Evolutionary conservation across 2,888 invertebrate species (phyloP).

Genomic region (Cantharis rufa): DNA sequence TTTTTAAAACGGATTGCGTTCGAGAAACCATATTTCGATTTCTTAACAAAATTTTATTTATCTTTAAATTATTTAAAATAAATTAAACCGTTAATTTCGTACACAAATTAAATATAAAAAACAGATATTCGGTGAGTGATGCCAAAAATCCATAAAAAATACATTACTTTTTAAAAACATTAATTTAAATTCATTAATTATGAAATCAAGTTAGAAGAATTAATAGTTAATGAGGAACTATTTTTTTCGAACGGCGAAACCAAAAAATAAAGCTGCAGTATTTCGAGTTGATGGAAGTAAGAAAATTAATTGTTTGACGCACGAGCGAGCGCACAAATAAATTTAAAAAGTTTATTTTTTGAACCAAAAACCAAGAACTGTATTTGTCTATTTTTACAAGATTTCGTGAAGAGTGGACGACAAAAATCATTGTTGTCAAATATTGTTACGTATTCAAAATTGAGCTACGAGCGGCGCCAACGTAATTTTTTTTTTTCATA

Average conservation of each 20-base stretch:
- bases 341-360: not conserved
- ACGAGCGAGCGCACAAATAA: not conserved
- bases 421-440: not conserved
- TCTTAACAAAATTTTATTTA: not conserved
- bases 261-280: not conserved
- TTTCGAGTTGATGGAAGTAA: not conserved
- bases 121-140: not conserved
- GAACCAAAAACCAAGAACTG: not conserved
- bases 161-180: not conserved
- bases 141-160: not conserved
- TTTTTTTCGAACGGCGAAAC: not conserved
- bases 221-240: not conserved
- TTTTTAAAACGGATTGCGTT: slow-evolving; percentile 11
- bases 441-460: not conserved
- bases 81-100: not conserved
- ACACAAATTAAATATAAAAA: not conserved
- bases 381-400: not conserved
- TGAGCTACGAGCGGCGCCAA: not conserved
- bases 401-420: not conserved
- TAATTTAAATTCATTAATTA: not conserved
- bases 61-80: not conserved
- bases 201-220: not conserved
- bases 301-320: not conserved
- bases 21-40: slow-evolving; percentile 1
- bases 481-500: slow-evolving; percentile 26